A percentile compares a stretch with the other conserved stretches of the same genome.
These are phyloP conservation scores for Orientallactaga bullata DNA, from an alignment of 2,113 vertebrate species.

Conservation along the genomic window DNA sequence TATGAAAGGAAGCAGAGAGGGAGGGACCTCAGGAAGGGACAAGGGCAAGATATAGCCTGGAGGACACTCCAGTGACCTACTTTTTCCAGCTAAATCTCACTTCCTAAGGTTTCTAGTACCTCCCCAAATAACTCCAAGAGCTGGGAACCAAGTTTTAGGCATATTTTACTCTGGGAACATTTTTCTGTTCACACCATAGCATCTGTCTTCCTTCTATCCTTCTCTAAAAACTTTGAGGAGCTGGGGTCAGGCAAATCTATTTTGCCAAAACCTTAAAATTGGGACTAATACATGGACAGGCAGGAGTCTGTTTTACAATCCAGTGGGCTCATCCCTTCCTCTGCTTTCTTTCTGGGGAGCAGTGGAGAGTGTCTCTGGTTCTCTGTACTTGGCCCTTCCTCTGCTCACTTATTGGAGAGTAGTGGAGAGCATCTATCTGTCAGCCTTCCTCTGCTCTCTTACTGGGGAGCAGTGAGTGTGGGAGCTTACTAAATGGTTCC, in stretches of 20 bases:
- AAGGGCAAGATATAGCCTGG: not conserved
- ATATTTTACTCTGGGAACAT: not conserved
- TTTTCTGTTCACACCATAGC: not conserved
- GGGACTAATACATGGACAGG: accelerated
- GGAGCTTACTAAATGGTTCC: not conserved
- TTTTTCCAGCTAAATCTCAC: not conserved
- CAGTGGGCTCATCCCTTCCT: not conserved
- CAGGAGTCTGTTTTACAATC: not conserved
- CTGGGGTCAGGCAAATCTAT: not conserved
- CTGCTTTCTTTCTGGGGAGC: not conserved
- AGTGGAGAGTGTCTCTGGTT: not conserved
- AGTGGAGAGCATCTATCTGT: no score
- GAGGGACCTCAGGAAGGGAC: not conserved
- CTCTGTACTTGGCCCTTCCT: no score
- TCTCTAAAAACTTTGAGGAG: no score
- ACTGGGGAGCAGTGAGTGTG: not conserved
- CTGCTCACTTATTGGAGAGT: no score
- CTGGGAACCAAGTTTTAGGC: not conserved
- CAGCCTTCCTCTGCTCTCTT: not conserved
- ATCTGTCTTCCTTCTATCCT: accelerated
- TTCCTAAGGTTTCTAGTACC: not conserved
- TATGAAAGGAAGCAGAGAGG: not conserved
- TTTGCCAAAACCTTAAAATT: not conserved
- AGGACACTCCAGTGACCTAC: not conserved
- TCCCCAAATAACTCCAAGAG: no score